Base-by-base conservation (phyloP, 1,140 invertebrate genomes). In the Drosophila tani region DNA sequence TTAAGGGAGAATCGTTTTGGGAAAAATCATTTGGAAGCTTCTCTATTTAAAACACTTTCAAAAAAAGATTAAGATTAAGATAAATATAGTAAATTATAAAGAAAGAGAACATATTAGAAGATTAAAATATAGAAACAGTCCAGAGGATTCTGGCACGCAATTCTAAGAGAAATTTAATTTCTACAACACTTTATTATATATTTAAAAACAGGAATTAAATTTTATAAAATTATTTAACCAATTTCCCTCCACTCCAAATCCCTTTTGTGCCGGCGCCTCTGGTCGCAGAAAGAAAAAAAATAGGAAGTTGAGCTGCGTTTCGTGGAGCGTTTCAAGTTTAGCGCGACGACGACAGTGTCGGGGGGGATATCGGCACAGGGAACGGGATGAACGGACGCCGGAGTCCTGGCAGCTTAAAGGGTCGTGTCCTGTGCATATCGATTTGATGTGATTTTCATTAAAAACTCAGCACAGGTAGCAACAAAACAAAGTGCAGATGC, bases 361-460 rank as follows among this genome's bases (percentile, higher is more conserved):
- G 63, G 49, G 41, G 27, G 41, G 27, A 21, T 19, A 47, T 15
- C 19, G 38, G 27, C 17, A 46, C 15, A 7, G 43, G 27, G 41
- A 24, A 24, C 15, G 41, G 17, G 12, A 14, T 7, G n/a, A 2
- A 35, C 32, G 32, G 51, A 35, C 9, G 32, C 8, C 11, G 41
- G n/a, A 56, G 45, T 65, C 27, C 63, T 62, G 17, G 11, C 51
- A 66, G 80, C 73, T 78, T 75, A 59, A 71, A 71, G 69, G 66
- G 45, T 70, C 53, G 55, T 66, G 53, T 77, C 69, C 63, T 69
- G 63, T 70, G 84, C 78, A 90, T 84, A 88, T 88, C 74, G 84
- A 88, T 88, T 88, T 81, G 84, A 88, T 84, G 85, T 77, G 81
- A 88, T 88, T 87, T 88, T 84, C 84, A 88, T 87, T 87, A 87